Conservation (phyloP, 2,113 vertebrate genomes). For the Callorhinus ursinus region DNA sequence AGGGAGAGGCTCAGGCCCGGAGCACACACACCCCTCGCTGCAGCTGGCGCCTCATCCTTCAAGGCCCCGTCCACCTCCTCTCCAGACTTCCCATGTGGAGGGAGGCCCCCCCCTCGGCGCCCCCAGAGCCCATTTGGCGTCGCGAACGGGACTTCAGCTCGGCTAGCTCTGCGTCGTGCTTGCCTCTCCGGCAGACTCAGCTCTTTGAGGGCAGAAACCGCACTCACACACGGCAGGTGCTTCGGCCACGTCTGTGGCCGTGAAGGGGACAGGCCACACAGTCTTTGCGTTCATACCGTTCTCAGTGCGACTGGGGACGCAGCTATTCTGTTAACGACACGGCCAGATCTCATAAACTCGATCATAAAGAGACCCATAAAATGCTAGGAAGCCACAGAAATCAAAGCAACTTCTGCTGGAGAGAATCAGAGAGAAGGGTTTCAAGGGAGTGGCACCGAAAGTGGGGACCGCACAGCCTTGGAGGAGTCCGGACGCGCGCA, state of each 20-base stretch:
- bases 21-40: not conserved
- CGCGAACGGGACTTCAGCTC: not conserved
- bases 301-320: not conserved
- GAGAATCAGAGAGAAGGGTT: not conserved
- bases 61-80: not conserved
- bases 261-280: not conserved
- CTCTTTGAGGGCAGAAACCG: constrained; percentile 2
- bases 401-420: not conserved
- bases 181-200: not conserved
- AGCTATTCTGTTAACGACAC: not conserved
- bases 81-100: not conserved
- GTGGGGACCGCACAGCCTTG: not conserved
- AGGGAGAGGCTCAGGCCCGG: not conserved
- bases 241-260: not conserved
- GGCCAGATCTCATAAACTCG: not conserved
- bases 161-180: not conserved
- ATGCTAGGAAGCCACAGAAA: not conserved
- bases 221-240: not conserved
- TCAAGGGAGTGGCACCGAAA: not conserved
- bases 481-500: not conserved
- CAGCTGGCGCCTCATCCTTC: not conserved
- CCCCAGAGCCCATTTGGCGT: not conserved
- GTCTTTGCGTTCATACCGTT: not conserved
- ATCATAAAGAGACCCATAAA: constrained; percentile 7
- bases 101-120: not conserved